Percentiles rank a stretch among this genome's conserved stretches.
Evolutionary conservation across 2,113 vertebrate genomes (phyloP).

Genomic region (Dipodomys ordii): DNA sequence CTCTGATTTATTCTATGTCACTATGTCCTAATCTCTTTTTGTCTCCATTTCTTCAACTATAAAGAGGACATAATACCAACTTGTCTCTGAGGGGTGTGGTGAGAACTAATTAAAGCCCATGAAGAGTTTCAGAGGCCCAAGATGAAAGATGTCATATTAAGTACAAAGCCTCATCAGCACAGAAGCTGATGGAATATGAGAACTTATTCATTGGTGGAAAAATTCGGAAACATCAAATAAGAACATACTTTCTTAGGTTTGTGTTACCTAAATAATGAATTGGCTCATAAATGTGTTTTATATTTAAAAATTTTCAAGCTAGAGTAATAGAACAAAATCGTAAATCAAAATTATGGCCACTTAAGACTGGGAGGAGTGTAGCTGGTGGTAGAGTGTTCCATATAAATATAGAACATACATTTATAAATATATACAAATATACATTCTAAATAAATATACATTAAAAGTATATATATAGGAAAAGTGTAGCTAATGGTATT

Average conservation of each 20-base stretch:
- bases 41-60: slow-evolving; percentile 61
- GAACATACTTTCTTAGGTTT: slow-evolving; percentile 15
- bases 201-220: slow-evolving; percentile 44
- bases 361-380: not conserved
- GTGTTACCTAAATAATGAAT: slow-evolving; percentile 28
- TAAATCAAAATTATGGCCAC: not conserved
- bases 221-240: slow-evolving; percentile 53
- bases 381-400: not conserved
- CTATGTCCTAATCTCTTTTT: slow-evolving; percentile 52
- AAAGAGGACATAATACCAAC: slow-evolving; percentile 45
- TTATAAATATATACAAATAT: too few relatives aligned
- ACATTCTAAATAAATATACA: too few relatives aligned
- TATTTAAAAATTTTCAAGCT: slow-evolving; percentile 62
- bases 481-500: too few relatives aligned
- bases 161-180: slow-evolving; percentile 8
- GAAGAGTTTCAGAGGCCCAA: slow-evolving; percentile 55
- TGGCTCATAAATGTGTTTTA: not conserved
- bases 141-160: slow-evolving; percentile 62
- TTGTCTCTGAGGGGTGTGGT: slow-evolving; percentile 57
- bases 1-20: slow-evolving; percentile 40
- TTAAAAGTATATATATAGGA: too few relatives aligned
- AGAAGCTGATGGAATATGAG: slow-evolving; percentile 25
- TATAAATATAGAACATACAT: too few relatives aligned
- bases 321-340: not conserved
- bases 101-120: slow-evolving; percentile 66